A percentile compares a stretch with the other conserved stretches of the same genome.
phyloP scores from a whole-genome alignment of 2,113 vertebrate genomes.

The Apteryx mantelli region DNA sequence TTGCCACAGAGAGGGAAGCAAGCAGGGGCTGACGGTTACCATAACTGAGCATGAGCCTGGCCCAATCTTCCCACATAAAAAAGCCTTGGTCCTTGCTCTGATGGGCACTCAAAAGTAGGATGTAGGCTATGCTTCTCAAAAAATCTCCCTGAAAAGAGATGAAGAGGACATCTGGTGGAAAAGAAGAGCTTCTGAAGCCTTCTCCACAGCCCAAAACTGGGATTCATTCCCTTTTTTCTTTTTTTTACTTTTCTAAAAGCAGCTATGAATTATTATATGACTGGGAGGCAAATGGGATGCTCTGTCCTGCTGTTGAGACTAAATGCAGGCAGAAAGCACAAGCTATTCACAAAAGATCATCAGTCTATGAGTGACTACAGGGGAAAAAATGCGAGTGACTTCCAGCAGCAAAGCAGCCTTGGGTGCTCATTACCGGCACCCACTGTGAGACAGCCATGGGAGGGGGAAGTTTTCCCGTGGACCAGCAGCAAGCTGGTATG shows the following conservation, averaged over 20 bases:
- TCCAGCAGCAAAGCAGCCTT: not conserved
- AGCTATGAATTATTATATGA: not conserved
- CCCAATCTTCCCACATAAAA: not conserved
- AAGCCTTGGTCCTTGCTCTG: not conserved
- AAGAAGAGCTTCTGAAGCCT: not conserved
- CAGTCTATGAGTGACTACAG: not conserved
- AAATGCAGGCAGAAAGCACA: not conserved
- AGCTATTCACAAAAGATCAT: not conserved
- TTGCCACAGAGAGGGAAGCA: not conserved
- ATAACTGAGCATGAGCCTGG: not conserved
- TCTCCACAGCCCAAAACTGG: not conserved
- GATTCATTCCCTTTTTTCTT: not conserved
- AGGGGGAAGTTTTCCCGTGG: not conserved
- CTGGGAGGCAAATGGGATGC: not conserved
- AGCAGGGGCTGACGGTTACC: not conserved
- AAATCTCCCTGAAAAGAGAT: not conserved
- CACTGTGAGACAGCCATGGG: rapidly evolving
- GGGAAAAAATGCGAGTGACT: conserved; percentile 36
- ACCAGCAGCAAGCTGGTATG: conserved; percentile 10
- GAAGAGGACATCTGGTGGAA: not conserved
- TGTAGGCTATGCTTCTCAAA: not conserved
- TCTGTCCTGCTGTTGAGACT: not conserved
- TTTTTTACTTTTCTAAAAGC: not conserved
- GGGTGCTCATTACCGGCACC: not conserved
- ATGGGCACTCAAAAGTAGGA: not conserved